These are phyloP conservation scores for Aleiodes testaceus DNA, from an alignment of 2,888 invertebrate species.

Conservation along the genomic window DNA sequence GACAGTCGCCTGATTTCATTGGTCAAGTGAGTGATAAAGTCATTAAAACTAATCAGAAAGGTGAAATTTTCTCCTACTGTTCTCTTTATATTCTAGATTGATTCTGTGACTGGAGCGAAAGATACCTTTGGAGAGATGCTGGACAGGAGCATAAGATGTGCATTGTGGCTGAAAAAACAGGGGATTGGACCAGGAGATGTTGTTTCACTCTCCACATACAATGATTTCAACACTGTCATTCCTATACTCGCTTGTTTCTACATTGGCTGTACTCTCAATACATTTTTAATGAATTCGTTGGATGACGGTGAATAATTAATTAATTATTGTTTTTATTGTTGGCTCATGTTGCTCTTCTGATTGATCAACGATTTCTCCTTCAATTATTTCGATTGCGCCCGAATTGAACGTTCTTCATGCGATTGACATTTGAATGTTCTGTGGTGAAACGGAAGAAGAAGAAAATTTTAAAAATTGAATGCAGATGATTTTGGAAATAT, in stretches of 20 bases:
- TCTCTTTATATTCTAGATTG: slow-evolving; percentile 16
- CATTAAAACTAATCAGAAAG: background rate
- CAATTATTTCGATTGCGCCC: no score
- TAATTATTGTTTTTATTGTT: background rate
- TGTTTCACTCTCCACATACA: slow-evolving; percentile 58
- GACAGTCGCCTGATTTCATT: background rate
- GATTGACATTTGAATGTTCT: no score
- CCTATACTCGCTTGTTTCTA: slow-evolving; percentile 59
- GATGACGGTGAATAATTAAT: slow-evolving; percentile 52
- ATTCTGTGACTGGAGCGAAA: slow-evolving; percentile 20
- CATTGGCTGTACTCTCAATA: slow-evolving; percentile 59
- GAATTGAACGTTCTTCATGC: no score
- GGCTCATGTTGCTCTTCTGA: background rate
- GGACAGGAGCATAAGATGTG: slow-evolving; percentile 36
- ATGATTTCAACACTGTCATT: slow-evolving; percentile 57
- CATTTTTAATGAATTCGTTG: slow-evolving; percentile 58
- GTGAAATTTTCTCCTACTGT: no score
- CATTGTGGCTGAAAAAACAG: slow-evolving; percentile 45
- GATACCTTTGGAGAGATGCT: slow-evolving; percentile 35
- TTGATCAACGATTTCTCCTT: background rate
- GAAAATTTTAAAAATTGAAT: no score
- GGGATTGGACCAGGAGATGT: slow-evolving; percentile 58
- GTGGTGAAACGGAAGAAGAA: no score
- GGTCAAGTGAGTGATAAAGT: background rate
- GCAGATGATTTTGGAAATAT: no score